Percentiles rank a stretch among this genome's conserved stretches.
Conservation (phyloP, 1,140 invertebrate genomes). For the Euura lappo region DNA sequence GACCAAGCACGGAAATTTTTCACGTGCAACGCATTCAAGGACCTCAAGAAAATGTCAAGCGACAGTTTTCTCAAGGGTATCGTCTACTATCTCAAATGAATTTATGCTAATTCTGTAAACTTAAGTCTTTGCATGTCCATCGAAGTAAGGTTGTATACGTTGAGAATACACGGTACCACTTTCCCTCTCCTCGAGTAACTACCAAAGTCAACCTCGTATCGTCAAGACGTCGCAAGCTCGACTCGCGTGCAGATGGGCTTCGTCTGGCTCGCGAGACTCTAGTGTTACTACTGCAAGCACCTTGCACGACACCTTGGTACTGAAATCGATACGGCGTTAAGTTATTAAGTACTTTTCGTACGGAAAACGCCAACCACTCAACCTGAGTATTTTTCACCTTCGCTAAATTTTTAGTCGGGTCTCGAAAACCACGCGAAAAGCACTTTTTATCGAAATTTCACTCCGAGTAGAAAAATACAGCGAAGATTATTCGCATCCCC, state of each 20-base stretch:
- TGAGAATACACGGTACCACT: neutral
- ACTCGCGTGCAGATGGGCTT: neutral
- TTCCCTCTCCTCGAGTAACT: neutral
- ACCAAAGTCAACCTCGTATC: constrained; percentile 1
- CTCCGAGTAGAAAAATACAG: too few relatives aligned
- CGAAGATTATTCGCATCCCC: too few relatives aligned
- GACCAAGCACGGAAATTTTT: too few relatives aligned
- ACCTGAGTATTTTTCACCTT: too few relatives aligned
- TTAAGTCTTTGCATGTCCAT: neutral
- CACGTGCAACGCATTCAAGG: too few relatives aligned
- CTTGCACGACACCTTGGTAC: neutral
- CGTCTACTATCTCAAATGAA: neutral
- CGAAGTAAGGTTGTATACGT: too few relatives aligned
- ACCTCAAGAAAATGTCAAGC: too few relatives aligned
- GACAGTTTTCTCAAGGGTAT: too few relatives aligned
- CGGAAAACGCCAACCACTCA: too few relatives aligned
- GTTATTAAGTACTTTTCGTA: neutral
- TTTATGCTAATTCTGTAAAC: neutral
- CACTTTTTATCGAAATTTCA: too few relatives aligned
- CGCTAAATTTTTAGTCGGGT: too few relatives aligned
- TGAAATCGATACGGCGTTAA: neutral
- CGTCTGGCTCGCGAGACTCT: neutral
- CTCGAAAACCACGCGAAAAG: too few relatives aligned
- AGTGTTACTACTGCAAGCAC: neutral
- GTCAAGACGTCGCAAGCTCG: neutral